Evolutionary conservation across 2,888 invertebrate species (phyloP), one percentile per base, ranked within the genome.

Genomic region (Campoplex capitator): DNA sequence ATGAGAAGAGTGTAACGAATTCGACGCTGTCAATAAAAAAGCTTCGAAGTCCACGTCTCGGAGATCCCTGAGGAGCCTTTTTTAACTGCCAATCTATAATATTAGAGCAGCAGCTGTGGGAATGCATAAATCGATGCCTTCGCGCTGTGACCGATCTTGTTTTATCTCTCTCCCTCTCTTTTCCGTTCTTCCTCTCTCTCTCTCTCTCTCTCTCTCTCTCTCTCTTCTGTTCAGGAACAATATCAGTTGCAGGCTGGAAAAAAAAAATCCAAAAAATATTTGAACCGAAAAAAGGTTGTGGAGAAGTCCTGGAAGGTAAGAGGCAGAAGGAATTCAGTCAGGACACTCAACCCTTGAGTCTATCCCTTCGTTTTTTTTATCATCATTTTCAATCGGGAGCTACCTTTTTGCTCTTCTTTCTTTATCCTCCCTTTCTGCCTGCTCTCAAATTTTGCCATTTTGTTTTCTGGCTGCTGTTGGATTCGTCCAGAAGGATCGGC

Each of bases 381-480:
- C n/a, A 48, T 68, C 67, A 77, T 70, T 70, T 75, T 83, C 79
- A 75, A 83, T 83, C 79, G 70, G 70, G 67, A n/a, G 32, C 62
- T 42, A 38, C 45, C 54, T 70, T 74, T 78, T 79, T 68, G 45
- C 51, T 80, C 81, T 54, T 48, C 28, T 71, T 65, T 32, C 58
- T 71, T 56, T 38, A 38, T 48, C 71, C 71, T 48, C 73, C 54
- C 56, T 65, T 70, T 73, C 42, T 18, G 35, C 62, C 78, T 32
- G 18, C 54, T 56, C 62, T 76, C 51, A 4, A 16, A 45, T 1
- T 62, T 71, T 13, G 58, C 48, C 65, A 38, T 79, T 76, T 67
- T 54, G n/a, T 38, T 67, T 65, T 79, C 80, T 42, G 71, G 65
- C 71, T 70, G 65, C 71, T 70, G 67, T 32, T 62, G 73, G 85